A percentile compares a stretch with the other conserved stretches of the same genome.
Conservation (phyloP, 2,888 invertebrate species). For the Dryobotodes eremita region DNA sequence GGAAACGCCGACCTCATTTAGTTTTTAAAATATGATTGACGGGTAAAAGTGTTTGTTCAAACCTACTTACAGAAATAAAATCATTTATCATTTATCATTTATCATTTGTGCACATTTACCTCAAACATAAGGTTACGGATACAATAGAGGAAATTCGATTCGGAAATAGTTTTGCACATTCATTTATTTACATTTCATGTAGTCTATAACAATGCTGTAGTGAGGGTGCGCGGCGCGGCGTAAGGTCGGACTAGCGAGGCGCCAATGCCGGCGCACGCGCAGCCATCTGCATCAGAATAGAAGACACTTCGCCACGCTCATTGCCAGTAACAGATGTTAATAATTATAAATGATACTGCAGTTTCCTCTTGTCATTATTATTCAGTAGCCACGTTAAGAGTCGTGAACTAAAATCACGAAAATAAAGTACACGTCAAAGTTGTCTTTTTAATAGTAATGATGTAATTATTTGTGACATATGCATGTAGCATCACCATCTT, state of each 20-base stretch:
- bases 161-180: constrained; percentile 66
- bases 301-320: constrained; percentile 64
- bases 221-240: constrained; percentile 34
- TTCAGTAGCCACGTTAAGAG: constrained; percentile 35
- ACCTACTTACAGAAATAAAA: too few relatives aligned
- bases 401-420: constrained; percentile 64
- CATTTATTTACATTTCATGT: constrained; percentile 66
- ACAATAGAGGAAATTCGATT: constrained; percentile 76
- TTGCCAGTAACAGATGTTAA: constrained; percentile 63
- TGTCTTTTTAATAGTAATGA: constrained; percentile 12
- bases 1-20: too few relatives aligned
- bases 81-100: too few relatives aligned
- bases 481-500: neutral
- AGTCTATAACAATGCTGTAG: constrained; percentile 42
- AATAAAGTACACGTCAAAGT: constrained; percentile 32
- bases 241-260: constrained; percentile 60
- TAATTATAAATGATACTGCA: constrained; percentile 57
- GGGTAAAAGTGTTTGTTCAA: too few relatives aligned
- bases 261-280: constrained; percentile 71
- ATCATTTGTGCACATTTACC: constrained; percentile 65
- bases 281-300: constrained; percentile 81
- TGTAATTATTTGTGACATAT: constrained; percentile 9
- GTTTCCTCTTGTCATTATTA: constrained; percentile 57
- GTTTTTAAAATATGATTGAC: too few relatives aligned
- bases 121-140: constrained; percentile 71